phyloP scores from a whole-genome alignment of 2,113 vertebrate genomes.

The Donacobius atricapilla region DNA sequence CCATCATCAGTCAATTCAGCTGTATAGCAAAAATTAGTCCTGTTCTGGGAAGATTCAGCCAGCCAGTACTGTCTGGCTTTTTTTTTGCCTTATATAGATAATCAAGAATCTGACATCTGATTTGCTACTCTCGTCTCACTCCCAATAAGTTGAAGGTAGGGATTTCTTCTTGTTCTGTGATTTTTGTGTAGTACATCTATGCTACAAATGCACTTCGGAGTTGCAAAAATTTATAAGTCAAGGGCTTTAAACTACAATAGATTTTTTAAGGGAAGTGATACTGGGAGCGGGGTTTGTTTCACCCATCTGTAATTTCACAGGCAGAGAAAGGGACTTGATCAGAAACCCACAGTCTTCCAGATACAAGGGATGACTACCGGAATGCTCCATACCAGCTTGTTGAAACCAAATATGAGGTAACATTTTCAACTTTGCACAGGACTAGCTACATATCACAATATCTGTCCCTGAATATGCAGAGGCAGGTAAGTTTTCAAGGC shows the following conservation, averaged over 20 bases:
- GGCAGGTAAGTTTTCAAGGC: not conserved
- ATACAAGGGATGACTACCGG: not conserved
- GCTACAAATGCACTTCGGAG: not conserved
- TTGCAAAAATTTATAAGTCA: accelerated
- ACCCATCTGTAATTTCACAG: not conserved
- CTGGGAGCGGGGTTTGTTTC: not conserved
- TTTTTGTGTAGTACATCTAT: not conserved
- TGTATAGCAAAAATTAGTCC: not conserved
- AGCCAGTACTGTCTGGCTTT: not conserved
- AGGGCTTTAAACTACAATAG: not conserved
- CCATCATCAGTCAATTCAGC: not conserved
- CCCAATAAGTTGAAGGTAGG: not conserved
- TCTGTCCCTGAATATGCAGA: not conserved
- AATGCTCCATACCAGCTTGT: not conserved
- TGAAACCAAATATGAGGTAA: not conserved
- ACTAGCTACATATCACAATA: not conserved
- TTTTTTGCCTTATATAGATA: not conserved
- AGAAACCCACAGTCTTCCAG: not conserved
- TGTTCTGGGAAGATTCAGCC: not conserved
- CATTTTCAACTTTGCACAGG: not conserved
- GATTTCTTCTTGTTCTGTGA: not conserved
- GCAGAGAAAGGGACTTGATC: not conserved
- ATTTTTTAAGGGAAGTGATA: not conserved
- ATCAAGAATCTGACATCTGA: not conserved
- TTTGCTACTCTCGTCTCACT: not conserved